These are phyloP conservation scores for Aleiodes leptofemur DNA, from an alignment of 2,888 invertebrate genomes.

Conservation along the genomic window DNA sequence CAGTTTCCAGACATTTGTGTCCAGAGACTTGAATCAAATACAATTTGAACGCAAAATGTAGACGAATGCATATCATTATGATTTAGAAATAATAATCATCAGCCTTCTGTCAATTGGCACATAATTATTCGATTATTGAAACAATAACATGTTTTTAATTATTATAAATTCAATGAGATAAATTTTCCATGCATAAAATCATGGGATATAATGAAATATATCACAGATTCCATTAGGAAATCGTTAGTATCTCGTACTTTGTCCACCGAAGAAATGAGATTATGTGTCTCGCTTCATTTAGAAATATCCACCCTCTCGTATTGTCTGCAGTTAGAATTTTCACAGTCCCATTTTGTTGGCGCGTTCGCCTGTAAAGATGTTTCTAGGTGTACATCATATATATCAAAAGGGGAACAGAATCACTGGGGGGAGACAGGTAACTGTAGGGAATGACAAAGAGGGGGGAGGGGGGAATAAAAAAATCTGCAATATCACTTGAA, in stretches of 20 bases:
- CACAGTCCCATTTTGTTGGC: constrained; percentile 63
- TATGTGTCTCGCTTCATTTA: constrained; percentile 38
- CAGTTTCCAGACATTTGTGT: no score
- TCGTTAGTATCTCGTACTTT: constrained; percentile 62
- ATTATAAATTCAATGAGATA: neutral
- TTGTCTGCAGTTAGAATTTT: constrained; percentile 38
- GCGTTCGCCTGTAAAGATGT: constrained; percentile 71
- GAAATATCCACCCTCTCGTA: constrained; percentile 45
- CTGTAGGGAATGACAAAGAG: constrained; percentile 32
- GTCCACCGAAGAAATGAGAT: constrained; percentile 58
- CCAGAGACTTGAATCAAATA: no score
- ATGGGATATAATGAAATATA: constrained; percentile 53
- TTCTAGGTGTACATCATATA: constrained; percentile 42
- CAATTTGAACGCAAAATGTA: no score
- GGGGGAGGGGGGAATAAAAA: constrained; percentile 41
- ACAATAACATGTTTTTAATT: no score
- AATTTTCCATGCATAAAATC: constrained; percentile 44
- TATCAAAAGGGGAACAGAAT: constrained; percentile 53
- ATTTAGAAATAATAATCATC: no score
- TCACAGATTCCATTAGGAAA: constrained; percentile 59
- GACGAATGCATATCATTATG: no score
- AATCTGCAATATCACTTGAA: constrained; percentile 48
- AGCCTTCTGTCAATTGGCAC: no score
- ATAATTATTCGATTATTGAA: no score
- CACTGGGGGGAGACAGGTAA: constrained; percentile 58